Evolutionary conservation across 2,888 invertebrate genomes (phyloP), one percentile per base, ranked within the genome.

Genomic region (Eumerus sabulonum): DNA sequence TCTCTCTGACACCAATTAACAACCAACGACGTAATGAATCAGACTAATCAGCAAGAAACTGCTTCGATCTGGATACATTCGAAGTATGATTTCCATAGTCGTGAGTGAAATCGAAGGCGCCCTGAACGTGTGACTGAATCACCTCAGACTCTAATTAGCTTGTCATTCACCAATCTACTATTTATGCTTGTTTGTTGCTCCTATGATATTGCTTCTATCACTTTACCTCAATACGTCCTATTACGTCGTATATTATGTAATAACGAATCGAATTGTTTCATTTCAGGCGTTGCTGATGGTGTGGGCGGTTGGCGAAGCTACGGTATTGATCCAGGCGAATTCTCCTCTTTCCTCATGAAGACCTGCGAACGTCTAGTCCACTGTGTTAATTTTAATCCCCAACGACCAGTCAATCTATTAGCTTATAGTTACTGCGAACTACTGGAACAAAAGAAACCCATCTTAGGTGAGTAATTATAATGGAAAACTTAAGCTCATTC

Each of bases 271-370:
- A 36, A 48, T 12, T 56, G 45, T 7, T 27, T 27, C 27, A 27
- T 88, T 88, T 9, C 86, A 98, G 99, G 98, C 86, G 98, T 99
- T 84, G 99, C 99, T 74, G 99, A 99, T 90, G 99, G 99, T 82
- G 99, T 99, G 63, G 99, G 99, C 66, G 99, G 99, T 59, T 99
- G 99, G 99, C 92, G 98, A 85, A 95, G 96, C 82, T 98, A 98
- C 88, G 99, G 98, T 59, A 96, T 99, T 84, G 98, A 99, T 90
- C 98, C 99, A 1, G 98, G 98, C 59, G 95, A 95, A 88, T 99
- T 99, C 90, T 97, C 98, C 9, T 93, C 94, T 82, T 95, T 96
- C 86, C 91, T 99, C 84, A 98, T 99, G 99, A 93, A 92, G 87
- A 95, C 96, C 35, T 98, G 98, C 87, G 97, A 98, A 90, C 93